These are phyloP conservation scores for Cnemophilus loriae DNA, from an alignment of 2,113 vertebrate species.

Conservation along the genomic window DNA sequence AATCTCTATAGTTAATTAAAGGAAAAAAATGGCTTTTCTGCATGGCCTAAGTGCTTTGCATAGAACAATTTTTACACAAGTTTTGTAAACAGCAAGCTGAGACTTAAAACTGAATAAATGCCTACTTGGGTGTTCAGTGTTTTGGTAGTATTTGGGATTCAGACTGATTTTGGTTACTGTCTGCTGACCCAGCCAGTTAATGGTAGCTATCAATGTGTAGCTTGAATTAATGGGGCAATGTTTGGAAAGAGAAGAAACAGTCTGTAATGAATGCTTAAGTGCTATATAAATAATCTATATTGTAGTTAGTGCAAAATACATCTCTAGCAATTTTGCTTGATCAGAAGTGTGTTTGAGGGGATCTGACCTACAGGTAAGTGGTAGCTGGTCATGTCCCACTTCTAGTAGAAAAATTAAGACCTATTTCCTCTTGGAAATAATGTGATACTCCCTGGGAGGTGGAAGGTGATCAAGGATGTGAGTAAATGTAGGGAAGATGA, in stretches of 20 bases:
- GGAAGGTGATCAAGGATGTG: not conserved
- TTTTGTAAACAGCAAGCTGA: not conserved
- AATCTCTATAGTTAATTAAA: not conserved
- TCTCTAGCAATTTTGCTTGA: not conserved
- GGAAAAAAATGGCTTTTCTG: rapidly evolving
- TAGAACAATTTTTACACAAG: not conserved
- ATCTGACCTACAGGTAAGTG: not conserved
- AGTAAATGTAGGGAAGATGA: not conserved
- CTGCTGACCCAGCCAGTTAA: not conserved
- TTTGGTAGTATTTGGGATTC: not conserved
- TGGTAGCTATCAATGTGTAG: not conserved
- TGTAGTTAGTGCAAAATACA: not conserved
- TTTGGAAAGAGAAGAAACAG: not conserved
- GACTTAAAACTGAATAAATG: not conserved
- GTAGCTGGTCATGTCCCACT: not conserved
- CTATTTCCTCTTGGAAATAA: not conserved
- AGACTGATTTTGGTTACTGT: not conserved
- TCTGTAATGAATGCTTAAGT: not conserved
- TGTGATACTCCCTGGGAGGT: not conserved
- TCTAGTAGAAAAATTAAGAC: rapidly evolving
- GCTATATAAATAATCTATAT: not conserved
- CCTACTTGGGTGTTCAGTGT: not conserved
- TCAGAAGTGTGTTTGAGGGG: not conserved
- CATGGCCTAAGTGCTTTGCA: not conserved
- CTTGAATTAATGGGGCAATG: not conserved